These are phyloP conservation scores for Archaeoteleia sp. DNA, from an alignment of 2,888 invertebrate genomes.

Conservation along the genomic window DNA sequence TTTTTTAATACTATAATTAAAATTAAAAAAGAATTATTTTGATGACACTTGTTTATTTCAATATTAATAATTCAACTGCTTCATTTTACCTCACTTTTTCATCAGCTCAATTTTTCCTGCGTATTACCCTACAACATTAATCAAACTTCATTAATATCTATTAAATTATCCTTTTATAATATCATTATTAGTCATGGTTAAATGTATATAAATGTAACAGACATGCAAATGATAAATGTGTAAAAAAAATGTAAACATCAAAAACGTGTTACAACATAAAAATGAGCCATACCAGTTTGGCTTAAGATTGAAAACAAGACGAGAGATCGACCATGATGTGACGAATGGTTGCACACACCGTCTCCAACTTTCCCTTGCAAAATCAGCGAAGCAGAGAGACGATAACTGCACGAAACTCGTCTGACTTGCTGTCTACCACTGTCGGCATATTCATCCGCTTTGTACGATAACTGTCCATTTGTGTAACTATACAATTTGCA, in stretches of 20 bases:
- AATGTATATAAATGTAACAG: too few relatives aligned
- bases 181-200: too few relatives aligned
- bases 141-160: too few relatives aligned
- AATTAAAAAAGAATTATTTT: too few relatives aligned
- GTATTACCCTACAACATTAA: too few relatives aligned
- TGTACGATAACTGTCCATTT: constrained; percentile 49
- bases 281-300: constrained; percentile 14
- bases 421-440: constrained; percentile 50
- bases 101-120: too few relatives aligned
- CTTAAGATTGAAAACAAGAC: constrained; percentile 19
- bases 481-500: constrained; percentile 50
- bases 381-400: constrained; percentile 63
- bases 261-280: constrained; percentile 19
- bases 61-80: too few relatives aligned
- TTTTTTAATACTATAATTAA: too few relatives aligned
- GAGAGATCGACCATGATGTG: constrained; percentile 43
- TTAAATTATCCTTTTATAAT: too few relatives aligned
- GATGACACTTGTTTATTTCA: too few relatives aligned
- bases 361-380: constrained; percentile 63
- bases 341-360: constrained; percentile 52
- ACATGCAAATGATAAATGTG: constrained; percentile 1
- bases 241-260: constrained; percentile 18
- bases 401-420: constrained; percentile 55
- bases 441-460: constrained; percentile 45
- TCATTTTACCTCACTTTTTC: too few relatives aligned